Percentiles rank a stretch among this genome's conserved stretches.
Conservation (phyloP, 1,140 invertebrate genomes). For the Calliphora vicina region DNA sequence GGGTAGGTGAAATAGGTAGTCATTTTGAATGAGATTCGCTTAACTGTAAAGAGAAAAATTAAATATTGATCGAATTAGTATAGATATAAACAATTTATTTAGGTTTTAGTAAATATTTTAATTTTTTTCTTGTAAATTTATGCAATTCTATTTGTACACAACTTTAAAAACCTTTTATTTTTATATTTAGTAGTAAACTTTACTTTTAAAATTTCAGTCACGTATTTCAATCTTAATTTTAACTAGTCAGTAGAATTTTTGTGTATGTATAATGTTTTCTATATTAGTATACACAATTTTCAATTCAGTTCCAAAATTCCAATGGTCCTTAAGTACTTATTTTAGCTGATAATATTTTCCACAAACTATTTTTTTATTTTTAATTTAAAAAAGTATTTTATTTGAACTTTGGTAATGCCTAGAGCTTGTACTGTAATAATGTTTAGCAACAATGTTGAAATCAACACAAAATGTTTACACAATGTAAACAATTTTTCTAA, state of each 20-base stretch:
- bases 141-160: not conserved
- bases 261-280: no score
- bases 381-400: not conserved
- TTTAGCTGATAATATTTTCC: not conserved
- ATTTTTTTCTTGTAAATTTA: not conserved
- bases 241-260: no score
- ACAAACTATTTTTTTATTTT: not conserved
- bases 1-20: slow-evolving; percentile 85
- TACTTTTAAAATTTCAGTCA: no score
- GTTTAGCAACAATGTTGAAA: not conserved
- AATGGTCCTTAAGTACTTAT: no score
- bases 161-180: not conserved
- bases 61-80: not conserved
- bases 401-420: not conserved
- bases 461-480: not conserved
- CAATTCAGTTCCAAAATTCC: no score
- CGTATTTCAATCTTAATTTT: no score
- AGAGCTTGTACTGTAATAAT: not conserved
- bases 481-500: not conserved
- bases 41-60: not conserved
- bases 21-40: slow-evolving; percentile 67
- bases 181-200: no score
- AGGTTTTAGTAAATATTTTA: not conserved
- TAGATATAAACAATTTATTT: not conserved
- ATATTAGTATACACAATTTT: no score